Conservation (phyloP, 2,888 invertebrate genomes). For the Pseudoips prasinana region DNA sequence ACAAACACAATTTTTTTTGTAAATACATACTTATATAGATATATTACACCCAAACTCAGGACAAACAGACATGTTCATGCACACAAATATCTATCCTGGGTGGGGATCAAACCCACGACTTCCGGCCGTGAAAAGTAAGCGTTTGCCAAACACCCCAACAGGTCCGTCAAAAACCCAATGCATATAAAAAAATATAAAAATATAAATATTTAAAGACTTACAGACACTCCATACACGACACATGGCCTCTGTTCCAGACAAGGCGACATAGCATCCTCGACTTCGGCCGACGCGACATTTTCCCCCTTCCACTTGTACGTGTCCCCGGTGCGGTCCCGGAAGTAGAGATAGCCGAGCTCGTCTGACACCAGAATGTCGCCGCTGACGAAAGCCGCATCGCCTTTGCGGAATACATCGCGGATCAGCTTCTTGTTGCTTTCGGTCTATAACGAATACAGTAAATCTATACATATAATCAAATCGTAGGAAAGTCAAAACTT, state of each 20-base stretch:
- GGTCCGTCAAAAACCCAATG: no score
- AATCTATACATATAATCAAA: no score
- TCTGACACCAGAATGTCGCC: constrained; percentile 95
- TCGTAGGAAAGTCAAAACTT: no score
- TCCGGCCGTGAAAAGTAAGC: no score
- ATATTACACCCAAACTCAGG: no score
- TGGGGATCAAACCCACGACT: no score
- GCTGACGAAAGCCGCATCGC: constrained; percentile 95
- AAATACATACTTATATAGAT: no score
- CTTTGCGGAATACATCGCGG: constrained; percentile 89
- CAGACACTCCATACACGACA: constrained; percentile 95
- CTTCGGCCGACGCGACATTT: constrained; percentile 97
- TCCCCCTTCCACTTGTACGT: constrained; percentile 97
- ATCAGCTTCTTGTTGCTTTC: constrained; percentile 94
- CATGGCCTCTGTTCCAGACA: constrained; percentile 88
- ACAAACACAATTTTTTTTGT: no score
- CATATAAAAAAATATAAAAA: no score
- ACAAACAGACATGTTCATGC: no score
- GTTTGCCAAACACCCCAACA: no score
- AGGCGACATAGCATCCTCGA: constrained; percentile 93
- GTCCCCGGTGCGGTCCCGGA: constrained; percentile 94
- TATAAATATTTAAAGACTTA: constrained; percentile 56
- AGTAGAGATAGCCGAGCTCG: constrained; percentile 95
- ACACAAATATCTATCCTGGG: no score
- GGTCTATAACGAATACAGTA: constrained; percentile 66